Evolutionary conservation across 2,888 invertebrate genomes (phyloP).

Genomic region (Drosophila neonasuta): DNA sequence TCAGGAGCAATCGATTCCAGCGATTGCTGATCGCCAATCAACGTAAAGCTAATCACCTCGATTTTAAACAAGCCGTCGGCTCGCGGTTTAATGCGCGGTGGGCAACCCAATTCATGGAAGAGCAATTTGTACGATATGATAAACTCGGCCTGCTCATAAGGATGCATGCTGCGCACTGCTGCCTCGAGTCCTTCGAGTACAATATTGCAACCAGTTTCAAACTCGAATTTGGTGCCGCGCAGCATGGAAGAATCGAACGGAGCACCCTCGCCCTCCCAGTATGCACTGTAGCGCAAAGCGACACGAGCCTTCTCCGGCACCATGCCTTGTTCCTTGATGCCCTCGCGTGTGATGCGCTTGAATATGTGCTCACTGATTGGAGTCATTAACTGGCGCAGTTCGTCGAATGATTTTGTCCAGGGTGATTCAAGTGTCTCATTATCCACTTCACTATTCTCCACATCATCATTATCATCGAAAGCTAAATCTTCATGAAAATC

Average conservation of each 20-base stretch:
- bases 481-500: slow-evolving; percentile 69
- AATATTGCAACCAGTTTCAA: slow-evolving; percentile 73
- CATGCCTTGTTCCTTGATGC: slow-evolving; percentile 52
- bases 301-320: slow-evolving; percentile 78
- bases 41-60: slow-evolving; percentile 86
- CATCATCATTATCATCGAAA: slow-evolving; percentile 63
- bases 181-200: slow-evolving; percentile 87
- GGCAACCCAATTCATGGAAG: slow-evolving; percentile 89
- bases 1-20: slow-evolving; percentile 82
- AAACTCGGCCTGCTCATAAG: slow-evolving; percentile 91
- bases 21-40: slow-evolving; percentile 80
- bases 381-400: slow-evolving; percentile 75
- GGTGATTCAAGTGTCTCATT: slow-evolving; percentile 70
- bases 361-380: slow-evolving; percentile 68
- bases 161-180: slow-evolving; percentile 89
- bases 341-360: slow-evolving; percentile 73
- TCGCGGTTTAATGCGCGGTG: slow-evolving; percentile 89
- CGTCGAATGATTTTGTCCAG: slow-evolving; percentile 79
- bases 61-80: slow-evolving; percentile 89
- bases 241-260: slow-evolving; percentile 82
- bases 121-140: slow-evolving; percentile 88
- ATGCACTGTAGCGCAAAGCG: slow-evolving; percentile 79
- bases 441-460: slow-evolving; percentile 33
- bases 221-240: slow-evolving; percentile 75
- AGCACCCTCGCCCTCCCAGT: slow-evolving; percentile 78